Percentiles rank a stretch among this genome's conserved stretches.
These are phyloP conservation scores for Drosophila tripunctata DNA, from an alignment of 2,888 invertebrate genomes.

Conservation along the genomic window DNA sequence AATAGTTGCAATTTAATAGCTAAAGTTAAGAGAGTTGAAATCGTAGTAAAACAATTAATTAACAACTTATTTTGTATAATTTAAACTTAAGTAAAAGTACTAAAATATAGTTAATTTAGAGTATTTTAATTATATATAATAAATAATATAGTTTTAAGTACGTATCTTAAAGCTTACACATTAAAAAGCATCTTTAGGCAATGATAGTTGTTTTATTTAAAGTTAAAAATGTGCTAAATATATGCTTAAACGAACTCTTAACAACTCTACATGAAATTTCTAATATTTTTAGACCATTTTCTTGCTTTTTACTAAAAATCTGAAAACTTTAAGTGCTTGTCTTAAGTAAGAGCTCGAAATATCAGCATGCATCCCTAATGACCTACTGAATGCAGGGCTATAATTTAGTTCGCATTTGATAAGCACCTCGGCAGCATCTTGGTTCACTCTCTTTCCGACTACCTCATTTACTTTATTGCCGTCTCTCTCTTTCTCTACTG, in stretches of 20 bases:
- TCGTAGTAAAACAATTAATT: not conserved
- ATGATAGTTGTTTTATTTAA: no score
- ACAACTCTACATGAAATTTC: no score
- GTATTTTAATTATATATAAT: no score
- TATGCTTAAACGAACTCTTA: no score
- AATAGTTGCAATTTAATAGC: not conserved
- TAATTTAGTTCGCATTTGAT: constrained; percentile 33
- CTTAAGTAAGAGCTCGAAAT: not conserved
- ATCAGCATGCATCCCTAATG: constrained; percentile 27
- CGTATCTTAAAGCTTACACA: no score
- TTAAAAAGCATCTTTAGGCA: no score
- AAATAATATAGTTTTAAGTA: no score
- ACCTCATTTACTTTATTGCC: not conserved
- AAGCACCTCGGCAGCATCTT: constrained; percentile 28
- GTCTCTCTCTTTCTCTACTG: not conserved
- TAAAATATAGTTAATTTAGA: not conserved
- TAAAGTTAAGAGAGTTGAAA: not conserved
- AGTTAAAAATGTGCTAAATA: no score
- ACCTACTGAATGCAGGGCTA: constrained; percentile 33
- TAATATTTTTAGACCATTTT: no score
- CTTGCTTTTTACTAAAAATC: no score
- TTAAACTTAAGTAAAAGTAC: not conserved
- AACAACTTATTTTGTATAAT: not conserved
- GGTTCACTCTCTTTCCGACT: not conserved
- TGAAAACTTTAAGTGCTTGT: not conserved